Evolutionary conservation across 2,888 invertebrate genomes (phyloP), one percentile per base, ranked within the genome.

Genomic region (Sicus ferrugineus): DNA sequence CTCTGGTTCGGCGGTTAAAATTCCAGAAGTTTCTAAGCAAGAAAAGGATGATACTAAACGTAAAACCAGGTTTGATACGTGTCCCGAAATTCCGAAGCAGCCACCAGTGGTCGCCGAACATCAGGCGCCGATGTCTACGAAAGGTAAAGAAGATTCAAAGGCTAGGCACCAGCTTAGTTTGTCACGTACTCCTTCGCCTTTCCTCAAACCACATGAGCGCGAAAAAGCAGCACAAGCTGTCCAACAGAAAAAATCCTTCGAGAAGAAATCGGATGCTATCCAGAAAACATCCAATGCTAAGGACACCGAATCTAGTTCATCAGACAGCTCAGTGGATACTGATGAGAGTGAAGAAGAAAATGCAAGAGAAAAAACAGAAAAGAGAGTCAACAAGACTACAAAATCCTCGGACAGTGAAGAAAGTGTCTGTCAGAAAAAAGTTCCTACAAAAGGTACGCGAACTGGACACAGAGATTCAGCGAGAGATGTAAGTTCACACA

Each of bases 161-260:
- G 79, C 76, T 71, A 75, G 91, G 80, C 92, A 90, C 82, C 92
- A 91, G 26, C 89, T 89, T 81, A 94, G 93, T 79, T 87, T 93
- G 54, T 94, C 94, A n/a, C 89, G 94, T 73, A 94, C 94, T 0
- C 94, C 94, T 16, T 94, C 94, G 19, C 94, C 94, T 54, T 94
- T 94, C 84, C 90, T 93, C 72, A 92, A 87, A 76, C 80, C 85
- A 23, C 87, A 88, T 71, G 85, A 86, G 77, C 78, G 83, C 30
- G 78, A 71, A 73, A 75, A 68, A 70, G 65, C 61, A n/a, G 65
- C 64, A 19, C 67, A 69, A 42, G 67, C 58, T 26, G 64, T 19
- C 42, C 71, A 73, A 42, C 50, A 46, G 9, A 72, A 73, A 56
- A 73, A 50, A 48, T 46, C 48, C 28, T 70, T 69, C 38, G 69